Evolutionary conservation across 1,140 invertebrate genomes (phyloP).

Genomic region (Apis cerana): DNA sequence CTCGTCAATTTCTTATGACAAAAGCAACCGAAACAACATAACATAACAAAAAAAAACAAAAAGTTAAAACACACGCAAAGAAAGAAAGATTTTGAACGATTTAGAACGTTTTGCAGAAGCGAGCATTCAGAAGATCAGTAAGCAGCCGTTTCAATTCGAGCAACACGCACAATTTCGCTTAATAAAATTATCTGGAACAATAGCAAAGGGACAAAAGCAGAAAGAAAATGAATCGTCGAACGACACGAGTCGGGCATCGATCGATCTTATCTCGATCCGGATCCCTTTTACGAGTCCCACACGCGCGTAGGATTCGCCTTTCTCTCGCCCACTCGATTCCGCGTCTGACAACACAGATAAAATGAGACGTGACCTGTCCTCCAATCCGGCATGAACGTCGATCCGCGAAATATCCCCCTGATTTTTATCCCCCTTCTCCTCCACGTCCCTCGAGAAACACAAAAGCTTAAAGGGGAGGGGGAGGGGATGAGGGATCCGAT

Average conservation of each 20-base stretch:
- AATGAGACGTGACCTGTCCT: not conserved
- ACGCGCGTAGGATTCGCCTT: not conserved
- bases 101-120: no score
- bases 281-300: not conserved
- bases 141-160: no score
- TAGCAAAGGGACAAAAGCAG: no score
- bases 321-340: not conserved
- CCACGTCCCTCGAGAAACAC: not conserved
- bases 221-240: not conserved
- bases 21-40: no score
- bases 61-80: no score
- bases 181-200: no score
- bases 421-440: not conserved
- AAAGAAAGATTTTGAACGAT: no score
- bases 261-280: not conserved
- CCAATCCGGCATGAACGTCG: not conserved
- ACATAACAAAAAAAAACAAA: no score
- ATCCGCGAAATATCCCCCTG: not conserved
- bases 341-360: not conserved
- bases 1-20: no score
- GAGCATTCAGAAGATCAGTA: no score
- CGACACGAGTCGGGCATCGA: not conserved
- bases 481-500: not conserved
- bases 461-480: no score
- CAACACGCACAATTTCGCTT: no score